phyloP scores from a whole-genome alignment of 92 coral and sea anemone genomes.

The Siderastrea siderea region DNA sequence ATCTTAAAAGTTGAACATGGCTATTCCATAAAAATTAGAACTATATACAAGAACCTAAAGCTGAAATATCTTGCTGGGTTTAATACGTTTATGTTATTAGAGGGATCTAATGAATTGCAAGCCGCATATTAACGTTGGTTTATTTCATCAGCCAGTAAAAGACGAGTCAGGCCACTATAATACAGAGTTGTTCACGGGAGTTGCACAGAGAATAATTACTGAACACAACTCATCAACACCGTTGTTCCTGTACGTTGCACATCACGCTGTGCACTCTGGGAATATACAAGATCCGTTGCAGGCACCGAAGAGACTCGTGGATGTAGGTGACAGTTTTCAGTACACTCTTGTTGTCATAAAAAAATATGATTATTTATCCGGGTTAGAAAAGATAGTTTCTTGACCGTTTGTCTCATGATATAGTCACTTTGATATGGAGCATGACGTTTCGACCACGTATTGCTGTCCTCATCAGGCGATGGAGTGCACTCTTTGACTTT shows the following conservation, averaged over 20 bases:
- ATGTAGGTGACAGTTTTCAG: constrained; percentile 47
- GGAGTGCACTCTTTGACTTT: too few relatives aligned
- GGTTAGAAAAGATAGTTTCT: too few relatives aligned
- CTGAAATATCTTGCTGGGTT: too few relatives aligned
- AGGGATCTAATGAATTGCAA: background rate
- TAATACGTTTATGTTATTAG: background rate
- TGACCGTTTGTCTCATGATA: too few relatives aligned
- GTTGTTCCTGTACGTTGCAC: constrained; percentile 88
- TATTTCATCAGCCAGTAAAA: constrained; percentile 62
- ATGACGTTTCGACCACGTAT: too few relatives aligned
- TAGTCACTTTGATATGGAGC: too few relatives aligned
- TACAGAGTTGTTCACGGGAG: constrained; percentile 89
- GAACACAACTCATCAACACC: constrained; percentile 82
- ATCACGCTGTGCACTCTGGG: constrained; percentile 94
- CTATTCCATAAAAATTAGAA: too few relatives aligned
- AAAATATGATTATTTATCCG: too few relatives aligned
- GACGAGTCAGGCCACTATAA: constrained; percentile 88
- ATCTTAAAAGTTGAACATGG: too few relatives aligned
- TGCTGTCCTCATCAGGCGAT: too few relatives aligned
- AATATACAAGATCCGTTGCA: constrained; percentile 84
- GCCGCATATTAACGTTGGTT: background rate
- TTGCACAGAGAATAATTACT: constrained; percentile 79
- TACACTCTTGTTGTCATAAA: background rate
- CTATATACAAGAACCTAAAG: too few relatives aligned
- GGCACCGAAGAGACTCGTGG: constrained; percentile 84